Evolutionary conservation across 1,140 invertebrate genomes (phyloP).

Genomic region (Neodiprion virginianus): DNA sequence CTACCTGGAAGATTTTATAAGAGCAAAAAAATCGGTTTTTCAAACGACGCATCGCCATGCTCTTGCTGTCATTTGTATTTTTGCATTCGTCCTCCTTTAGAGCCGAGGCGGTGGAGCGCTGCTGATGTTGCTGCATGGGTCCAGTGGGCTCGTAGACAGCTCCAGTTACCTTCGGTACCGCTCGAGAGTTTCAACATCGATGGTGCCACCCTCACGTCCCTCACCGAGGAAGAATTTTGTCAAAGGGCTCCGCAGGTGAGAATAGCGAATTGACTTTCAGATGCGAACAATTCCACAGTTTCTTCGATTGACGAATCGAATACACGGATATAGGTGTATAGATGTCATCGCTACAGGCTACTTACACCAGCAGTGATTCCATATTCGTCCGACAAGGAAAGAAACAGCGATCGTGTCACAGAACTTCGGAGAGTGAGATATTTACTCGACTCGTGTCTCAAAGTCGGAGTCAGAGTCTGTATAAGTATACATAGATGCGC

Average conservation of each 20-base stretch:
- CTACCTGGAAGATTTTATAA: too few relatives aligned
- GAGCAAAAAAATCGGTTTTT: background rate
- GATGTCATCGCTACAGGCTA: too few relatives aligned
- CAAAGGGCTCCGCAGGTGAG: conserved; percentile 79
- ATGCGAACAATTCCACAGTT: background rate
- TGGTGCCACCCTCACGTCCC: conserved; percentile 74
- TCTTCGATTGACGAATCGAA: conserved; percentile 9
- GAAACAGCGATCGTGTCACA: too few relatives aligned
- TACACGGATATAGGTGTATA: background rate
- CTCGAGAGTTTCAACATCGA: conserved; percentile 81
- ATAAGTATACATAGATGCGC: too few relatives aligned
- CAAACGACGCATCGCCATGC: background rate
- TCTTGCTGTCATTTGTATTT: background rate
- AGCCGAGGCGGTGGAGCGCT: conserved; percentile 84
- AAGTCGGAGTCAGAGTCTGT: too few relatives aligned
- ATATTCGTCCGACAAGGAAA: too few relatives aligned
- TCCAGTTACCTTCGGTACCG: conserved; percentile 72
- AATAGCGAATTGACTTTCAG: conserved; percentile 15
- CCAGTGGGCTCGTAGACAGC: conserved; percentile 82
- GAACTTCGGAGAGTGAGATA: too few relatives aligned
- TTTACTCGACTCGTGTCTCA: too few relatives aligned
- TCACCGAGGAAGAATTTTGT: conserved; percentile 87
- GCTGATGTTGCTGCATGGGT: conserved; percentile 88
- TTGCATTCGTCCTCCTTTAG: conserved; percentile 63
- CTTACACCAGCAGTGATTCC: too few relatives aligned